Percentiles rank a stretch among this genome's conserved stretches.
phyloP scores from a whole-genome alignment of 2,113 vertebrate genomes.

The Helogale parvula region DNA sequence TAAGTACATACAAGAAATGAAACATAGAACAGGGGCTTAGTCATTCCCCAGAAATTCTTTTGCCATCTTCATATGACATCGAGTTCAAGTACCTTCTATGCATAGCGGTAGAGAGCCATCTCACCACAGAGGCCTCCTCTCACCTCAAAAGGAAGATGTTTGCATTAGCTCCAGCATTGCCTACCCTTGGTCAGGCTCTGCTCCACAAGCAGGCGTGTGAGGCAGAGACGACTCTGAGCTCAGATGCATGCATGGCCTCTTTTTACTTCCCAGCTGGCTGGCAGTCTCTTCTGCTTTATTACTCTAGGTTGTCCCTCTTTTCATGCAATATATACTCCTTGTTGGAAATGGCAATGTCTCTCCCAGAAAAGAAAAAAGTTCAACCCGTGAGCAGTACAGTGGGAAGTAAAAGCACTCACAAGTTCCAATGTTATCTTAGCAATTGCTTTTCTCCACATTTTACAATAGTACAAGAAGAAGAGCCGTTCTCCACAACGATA shows the following conservation, averaged over 20 bases:
- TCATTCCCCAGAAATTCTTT: background rate
- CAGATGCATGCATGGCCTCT: background rate
- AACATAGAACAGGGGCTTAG: background rate
- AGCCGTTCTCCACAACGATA: slow-evolving; percentile 35
- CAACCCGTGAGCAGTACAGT: slow-evolving; percentile 18
- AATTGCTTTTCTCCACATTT: slow-evolving; percentile 71
- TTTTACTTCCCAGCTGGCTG: background rate
- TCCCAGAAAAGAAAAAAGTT: slow-evolving; percentile 56
- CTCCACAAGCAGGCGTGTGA: background rate
- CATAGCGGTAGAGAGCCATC: background rate
- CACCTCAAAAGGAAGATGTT: background rate
- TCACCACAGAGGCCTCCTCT: background rate
- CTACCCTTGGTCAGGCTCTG: accelerated
- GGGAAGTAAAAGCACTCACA: slow-evolving; percentile 50
- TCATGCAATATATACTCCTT: background rate
- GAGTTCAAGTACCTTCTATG: slow-evolving; percentile 2
- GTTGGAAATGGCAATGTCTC: slow-evolving; percentile 8
- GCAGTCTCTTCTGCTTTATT: background rate
- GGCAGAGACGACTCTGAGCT: background rate
- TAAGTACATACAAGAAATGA: background rate
- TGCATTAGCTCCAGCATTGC: background rate
- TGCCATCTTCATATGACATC: background rate
- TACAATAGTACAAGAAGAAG: slow-evolving; percentile 62
- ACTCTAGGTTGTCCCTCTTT: background rate
- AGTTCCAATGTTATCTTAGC: slow-evolving; percentile 49